These are phyloP conservation scores for Mimachlamys varia DNA, from an alignment of 2,888 invertebrate species.

Conservation along the genomic window DNA sequence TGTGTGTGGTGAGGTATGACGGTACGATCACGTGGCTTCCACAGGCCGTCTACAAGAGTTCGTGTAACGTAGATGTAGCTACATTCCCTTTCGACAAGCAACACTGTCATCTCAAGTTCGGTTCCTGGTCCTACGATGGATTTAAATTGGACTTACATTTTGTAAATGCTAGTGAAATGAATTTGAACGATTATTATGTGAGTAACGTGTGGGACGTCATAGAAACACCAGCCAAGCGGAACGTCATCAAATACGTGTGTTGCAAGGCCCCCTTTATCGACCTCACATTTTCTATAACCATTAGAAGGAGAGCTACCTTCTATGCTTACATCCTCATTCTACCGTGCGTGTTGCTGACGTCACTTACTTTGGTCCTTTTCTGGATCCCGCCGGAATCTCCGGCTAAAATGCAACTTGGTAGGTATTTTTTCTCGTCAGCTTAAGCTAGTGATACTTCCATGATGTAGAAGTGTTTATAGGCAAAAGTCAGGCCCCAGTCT, in stretches of 20 bases:
- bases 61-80: conserved; percentile 80
- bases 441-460: background rate
- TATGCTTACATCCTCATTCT: conserved; percentile 81
- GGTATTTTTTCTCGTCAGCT: conserved; percentile 51
- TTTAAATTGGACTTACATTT: conserved; percentile 75
- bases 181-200: conserved; percentile 75
- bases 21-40: conserved; percentile 77
- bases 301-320: conserved; percentile 76
- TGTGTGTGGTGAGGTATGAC: conserved; percentile 73
- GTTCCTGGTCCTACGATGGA: conserved; percentile 80
- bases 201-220: conserved; percentile 81
- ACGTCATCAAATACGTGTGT: conserved; percentile 73
- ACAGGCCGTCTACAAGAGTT: conserved; percentile 79
- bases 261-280: conserved; percentile 78
- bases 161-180: conserved; percentile 56
- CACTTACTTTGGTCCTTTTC: conserved; percentile 81
- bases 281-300: conserved; percentile 76
- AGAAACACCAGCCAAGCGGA: conserved; percentile 72
- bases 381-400: conserved; percentile 82
- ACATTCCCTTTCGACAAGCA: conserved; percentile 81
- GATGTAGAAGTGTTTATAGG: background rate
- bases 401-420: conserved; percentile 81
- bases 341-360: conserved; percentile 81
- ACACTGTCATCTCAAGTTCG: conserved; percentile 80
- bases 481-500: no score